A percentile compares a stretch with the other conserved stretches of the same genome.
phyloP scores from a whole-genome alignment of 2,113 vertebrate species.

The Corydoras maculifer region DNA sequence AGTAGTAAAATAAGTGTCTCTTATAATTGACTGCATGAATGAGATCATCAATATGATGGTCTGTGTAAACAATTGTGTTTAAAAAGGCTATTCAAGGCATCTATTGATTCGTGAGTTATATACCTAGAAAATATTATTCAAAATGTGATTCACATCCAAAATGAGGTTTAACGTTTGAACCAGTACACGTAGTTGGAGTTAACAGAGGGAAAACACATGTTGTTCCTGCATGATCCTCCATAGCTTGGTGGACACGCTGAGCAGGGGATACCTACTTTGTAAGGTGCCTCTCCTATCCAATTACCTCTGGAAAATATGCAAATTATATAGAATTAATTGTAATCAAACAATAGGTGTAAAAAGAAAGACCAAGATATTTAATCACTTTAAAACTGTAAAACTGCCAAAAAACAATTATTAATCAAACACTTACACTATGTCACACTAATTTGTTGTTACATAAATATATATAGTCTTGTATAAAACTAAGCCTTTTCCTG shows the following conservation, averaged over 20 bases:
- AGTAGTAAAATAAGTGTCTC: not conserved
- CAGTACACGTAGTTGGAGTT: constrained; percentile 86
- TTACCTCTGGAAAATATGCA: constrained; percentile 70
- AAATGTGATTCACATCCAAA: too few relatives aligned
- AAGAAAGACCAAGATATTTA: not conserved
- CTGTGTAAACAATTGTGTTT: constrained; percentile 6
- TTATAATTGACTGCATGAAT: not conserved
- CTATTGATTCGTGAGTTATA: too few relatives aligned
- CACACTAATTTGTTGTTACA: too few relatives aligned
- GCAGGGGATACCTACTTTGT: constrained; percentile 81
- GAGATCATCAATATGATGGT: constrained; percentile 38
- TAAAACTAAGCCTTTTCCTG: too few relatives aligned
- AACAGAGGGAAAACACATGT: constrained; percentile 79
- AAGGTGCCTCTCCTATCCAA: constrained; percentile 87
- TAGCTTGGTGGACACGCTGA: constrained; percentile 82
- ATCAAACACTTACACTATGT: too few relatives aligned
- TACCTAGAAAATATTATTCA: too few relatives aligned
- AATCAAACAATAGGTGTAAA: not conserved
- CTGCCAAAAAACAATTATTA: too few relatives aligned
- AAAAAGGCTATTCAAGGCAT: not conserved
- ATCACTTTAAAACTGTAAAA: not conserved
- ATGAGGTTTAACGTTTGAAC: constrained; percentile 64
- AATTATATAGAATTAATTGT: not conserved
- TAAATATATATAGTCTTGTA: too few relatives aligned
- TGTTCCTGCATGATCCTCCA: constrained; percentile 79